Evolutionary conservation across 2,113 vertebrate species (phyloP).

Genomic region (Embiotoca jacksoni): DNA sequence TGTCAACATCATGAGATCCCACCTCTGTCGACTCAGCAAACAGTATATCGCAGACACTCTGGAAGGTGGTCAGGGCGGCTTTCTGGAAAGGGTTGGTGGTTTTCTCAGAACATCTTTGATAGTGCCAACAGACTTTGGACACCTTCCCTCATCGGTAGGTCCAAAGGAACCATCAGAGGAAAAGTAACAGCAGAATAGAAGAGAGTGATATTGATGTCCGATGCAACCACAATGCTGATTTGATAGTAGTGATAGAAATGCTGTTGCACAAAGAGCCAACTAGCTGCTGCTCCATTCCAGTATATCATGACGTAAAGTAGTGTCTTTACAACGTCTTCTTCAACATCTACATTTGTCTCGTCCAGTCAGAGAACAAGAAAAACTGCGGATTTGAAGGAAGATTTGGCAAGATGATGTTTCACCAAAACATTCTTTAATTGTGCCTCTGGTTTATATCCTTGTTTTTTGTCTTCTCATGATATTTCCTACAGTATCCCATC

Average conservation of each 20-base stretch:
- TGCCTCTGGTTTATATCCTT: slow-evolving; percentile 6
- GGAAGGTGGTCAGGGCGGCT: slow-evolving; percentile 59
- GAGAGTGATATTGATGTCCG: slow-evolving; percentile 12
- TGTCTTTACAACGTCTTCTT: too few relatives aligned
- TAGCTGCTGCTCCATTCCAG: slow-evolving; percentile 49
- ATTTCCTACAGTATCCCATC: slow-evolving; percentile 8
- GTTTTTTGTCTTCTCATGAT: neutral
- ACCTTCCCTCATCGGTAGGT: slow-evolving; percentile 29
- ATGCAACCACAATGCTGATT: slow-evolving; percentile 32
- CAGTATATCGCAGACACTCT: slow-evolving; percentile 62
- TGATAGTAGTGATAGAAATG: slow-evolving; percentile 33
- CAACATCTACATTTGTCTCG: too few relatives aligned
- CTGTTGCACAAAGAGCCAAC: slow-evolving; percentile 21
- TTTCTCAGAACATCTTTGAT: slow-evolving; percentile 78
- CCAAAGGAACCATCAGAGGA: slow-evolving; percentile 46
- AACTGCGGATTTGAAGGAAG: too few relatives aligned
- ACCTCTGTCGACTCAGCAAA: slow-evolving; percentile 81
- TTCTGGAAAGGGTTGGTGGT: slow-evolving; percentile 68
- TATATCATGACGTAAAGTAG: too few relatives aligned
- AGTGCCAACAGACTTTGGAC: slow-evolving; percentile 59
- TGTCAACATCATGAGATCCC: slow-evolving; percentile 81
- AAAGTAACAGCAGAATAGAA: slow-evolving; percentile 30
- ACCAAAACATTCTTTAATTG: too few relatives aligned
- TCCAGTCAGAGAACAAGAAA: too few relatives aligned
- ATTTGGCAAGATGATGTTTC: too few relatives aligned